Conservation (phyloP, 2,888 invertebrate species). For the Eupithecia exiguata region DNA sequence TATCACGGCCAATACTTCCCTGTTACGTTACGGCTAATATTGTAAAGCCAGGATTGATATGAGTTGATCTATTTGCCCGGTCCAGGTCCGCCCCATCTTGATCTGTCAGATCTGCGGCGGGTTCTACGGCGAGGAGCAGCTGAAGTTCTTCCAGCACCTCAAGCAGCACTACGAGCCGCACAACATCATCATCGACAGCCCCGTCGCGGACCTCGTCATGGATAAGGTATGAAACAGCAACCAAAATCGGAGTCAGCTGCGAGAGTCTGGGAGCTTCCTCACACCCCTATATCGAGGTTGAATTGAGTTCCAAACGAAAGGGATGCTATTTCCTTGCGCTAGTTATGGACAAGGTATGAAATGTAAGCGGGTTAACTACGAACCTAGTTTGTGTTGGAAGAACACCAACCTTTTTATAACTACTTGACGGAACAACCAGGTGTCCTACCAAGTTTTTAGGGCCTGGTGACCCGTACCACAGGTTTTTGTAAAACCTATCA, state of each 20-base stretch:
- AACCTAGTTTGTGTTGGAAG: no score
- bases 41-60: neutral
- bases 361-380: no score
- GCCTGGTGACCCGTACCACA: no score
- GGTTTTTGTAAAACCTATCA: no score
- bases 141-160: conserved; percentile 93
- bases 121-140: conserved; percentile 88
- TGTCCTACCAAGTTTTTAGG: no score
- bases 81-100: conserved; percentile 79
- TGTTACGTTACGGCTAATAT: neutral
- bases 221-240: conserved; percentile 65
- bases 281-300: neutral
- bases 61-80: conserved; percentile 28
- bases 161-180: conserved; percentile 91
- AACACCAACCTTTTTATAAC: no score
- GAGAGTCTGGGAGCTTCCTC: neutral
- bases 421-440: no score
- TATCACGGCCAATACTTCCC: no score
- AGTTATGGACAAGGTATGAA: no score
- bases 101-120: conserved; percentile 92
- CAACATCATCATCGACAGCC: conserved; percentile 73
- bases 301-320: neutral
- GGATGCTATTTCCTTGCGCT: no score
- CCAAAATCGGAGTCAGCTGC: neutral
- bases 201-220: conserved; percentile 70